phyloP scores from a whole-genome alignment of 1,140 invertebrate species.

The Sogatella furcifera region DNA sequence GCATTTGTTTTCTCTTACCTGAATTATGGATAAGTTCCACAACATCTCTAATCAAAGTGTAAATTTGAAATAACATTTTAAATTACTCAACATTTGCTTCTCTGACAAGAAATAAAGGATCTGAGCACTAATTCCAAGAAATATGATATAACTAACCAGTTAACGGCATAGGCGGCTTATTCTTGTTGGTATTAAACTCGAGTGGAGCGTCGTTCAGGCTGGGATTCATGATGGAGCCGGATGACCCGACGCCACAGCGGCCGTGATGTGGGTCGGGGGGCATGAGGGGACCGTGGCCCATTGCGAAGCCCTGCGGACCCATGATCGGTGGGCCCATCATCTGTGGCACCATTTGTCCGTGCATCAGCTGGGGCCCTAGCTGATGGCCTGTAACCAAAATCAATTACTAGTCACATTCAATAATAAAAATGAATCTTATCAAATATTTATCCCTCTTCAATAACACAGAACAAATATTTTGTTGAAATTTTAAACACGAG shows the following conservation, averaged over 20 bases:
- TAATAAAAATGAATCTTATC: not conserved
- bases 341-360: not conserved
- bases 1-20: no score
- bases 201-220: constrained; percentile 54
- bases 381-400: constrained; percentile 27
- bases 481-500: no score
- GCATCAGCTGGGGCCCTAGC: constrained; percentile 7
- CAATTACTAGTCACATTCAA: not conserved
- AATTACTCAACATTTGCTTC: no score
- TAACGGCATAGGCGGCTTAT: constrained; percentile 42
- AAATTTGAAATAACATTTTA: no score
- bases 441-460: no score
- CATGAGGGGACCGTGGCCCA: constrained; percentile 27
- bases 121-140: no score
- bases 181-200: constrained; percentile 55
- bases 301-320: constrained; percentile 36
- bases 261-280: not conserved
- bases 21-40: no score
- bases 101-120: no score
- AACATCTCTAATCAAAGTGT: no score
- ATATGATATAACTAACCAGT: constrained; percentile 4
- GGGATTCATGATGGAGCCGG: constrained; percentile 33
- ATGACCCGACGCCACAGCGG: constrained; percentile 16
- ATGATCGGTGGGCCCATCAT: constrained; percentile 33
- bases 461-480: no score